Evolutionary conservation across 2,797 vertebrate species (phyloP).

Genomic region (Erithacus rubecula): DNA sequence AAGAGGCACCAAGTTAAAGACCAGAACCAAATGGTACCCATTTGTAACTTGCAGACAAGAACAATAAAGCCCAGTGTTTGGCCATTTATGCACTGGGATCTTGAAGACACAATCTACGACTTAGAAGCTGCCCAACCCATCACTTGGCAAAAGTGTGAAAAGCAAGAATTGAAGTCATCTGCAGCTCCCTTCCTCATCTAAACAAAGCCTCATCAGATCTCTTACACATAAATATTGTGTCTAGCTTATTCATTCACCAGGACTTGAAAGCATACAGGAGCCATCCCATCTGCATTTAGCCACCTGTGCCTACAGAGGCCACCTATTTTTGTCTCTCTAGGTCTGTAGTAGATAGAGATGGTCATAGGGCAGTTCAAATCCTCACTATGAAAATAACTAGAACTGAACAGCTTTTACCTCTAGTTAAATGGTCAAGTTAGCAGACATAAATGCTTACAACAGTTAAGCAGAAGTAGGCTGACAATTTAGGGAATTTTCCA

Average conservation of each 20-base stretch:
- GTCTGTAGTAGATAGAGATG: neutral
- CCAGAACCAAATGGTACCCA: fast-evolving
- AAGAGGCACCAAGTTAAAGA: neutral
- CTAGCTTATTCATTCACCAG: neutral
- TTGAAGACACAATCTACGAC: neutral
- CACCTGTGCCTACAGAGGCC: neutral
- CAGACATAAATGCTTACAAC: neutral
- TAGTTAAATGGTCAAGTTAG: neutral
- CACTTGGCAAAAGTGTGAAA: neutral
- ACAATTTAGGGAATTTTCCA: neutral
- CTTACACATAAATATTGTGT: neutral
- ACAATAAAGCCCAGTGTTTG: neutral
- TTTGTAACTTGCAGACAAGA: neutral
- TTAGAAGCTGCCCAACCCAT: neutral
- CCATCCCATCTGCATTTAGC: neutral
- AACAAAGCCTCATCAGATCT: neutral
- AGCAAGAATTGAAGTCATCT: neutral
- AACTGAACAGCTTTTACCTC: neutral
- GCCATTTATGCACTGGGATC: fast-evolving
- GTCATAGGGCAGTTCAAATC: neutral
- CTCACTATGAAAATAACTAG: neutral
- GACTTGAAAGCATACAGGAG: neutral
- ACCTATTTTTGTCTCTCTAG: neutral
- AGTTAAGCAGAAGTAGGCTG: neutral
- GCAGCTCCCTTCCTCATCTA: neutral